Conservation (phyloP, 2,113 vertebrate species). For the Machaerirhynchus nigripectus region DNA sequence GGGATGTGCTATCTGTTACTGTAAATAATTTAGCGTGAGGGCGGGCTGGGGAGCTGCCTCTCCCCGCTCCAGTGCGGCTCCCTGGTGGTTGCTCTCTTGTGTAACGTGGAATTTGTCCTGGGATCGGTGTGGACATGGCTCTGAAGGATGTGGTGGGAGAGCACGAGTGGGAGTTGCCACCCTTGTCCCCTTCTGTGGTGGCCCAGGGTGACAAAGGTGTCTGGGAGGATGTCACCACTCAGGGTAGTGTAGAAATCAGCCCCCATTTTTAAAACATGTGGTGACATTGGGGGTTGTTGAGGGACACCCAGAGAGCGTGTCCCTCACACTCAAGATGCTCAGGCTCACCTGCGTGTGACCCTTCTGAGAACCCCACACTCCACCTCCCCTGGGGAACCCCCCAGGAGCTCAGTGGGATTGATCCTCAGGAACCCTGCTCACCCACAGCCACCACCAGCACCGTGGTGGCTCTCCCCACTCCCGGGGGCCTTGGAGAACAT, state of each 20-base stretch:
- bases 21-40: conserved; percentile 22
- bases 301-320: neutral
- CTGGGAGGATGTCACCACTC: neutral
- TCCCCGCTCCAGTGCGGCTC: neutral
- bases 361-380: neutral
- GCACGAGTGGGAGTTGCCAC: neutral
- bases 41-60: neutral
- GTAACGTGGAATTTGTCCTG: neutral
- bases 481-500: fast-evolving
- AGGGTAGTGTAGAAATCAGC: neutral
- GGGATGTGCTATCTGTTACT: conserved; percentile 24
- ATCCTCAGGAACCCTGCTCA: neutral
- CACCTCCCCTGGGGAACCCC: neutral
- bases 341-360: neutral
- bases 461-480: neutral
- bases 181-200: neutral
- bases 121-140: fast-evolving
- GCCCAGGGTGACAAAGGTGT: neutral
- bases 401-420: neutral
- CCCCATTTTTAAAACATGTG: fast-evolving
- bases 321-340: neutral
- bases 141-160: neutral
- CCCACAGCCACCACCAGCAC: neutral
- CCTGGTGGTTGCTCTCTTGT: neutral
- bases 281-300: neutral